Percentiles rank a stretch among this genome's conserved stretches.
Evolutionary conservation across 2,888 invertebrate genomes (phyloP).

Genomic region (Melinopterus prodromus): DNA sequence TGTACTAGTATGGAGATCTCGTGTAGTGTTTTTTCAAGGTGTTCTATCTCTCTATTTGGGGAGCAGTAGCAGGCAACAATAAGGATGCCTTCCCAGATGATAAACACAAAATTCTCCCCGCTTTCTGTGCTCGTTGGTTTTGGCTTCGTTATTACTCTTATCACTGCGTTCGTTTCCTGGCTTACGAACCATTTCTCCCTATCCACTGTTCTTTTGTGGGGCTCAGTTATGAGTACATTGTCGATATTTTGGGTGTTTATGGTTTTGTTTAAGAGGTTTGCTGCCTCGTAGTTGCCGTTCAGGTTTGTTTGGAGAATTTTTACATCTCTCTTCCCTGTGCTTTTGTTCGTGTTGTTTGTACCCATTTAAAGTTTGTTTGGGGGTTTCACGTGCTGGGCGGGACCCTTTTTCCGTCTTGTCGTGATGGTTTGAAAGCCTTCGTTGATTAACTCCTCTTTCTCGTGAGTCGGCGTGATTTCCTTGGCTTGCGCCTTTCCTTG

Average conservation of each 20-base stretch:
- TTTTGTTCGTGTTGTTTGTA: neutral
- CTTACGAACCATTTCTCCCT: neutral
- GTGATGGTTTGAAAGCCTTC: no score
- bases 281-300: neutral
- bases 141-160: neutral
- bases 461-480: no score
- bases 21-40: constrained; percentile 7
- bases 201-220: neutral
- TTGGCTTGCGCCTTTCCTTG: no score
- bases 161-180: neutral
- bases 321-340: neutral
- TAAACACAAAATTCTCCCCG: neutral
- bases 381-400: no score
- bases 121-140: neutral
- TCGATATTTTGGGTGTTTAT: neutral
- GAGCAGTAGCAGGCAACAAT: neutral
- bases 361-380: no score
- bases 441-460: no score
- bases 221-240: neutral
- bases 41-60: constrained; percentile 1
- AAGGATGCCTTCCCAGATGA: neutral
- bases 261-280: neutral
- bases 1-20: neutral
- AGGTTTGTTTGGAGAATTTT: constrained; percentile 7
- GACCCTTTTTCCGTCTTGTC: neutral